Percentiles rank a stretch among this genome's conserved stretches.
Conservation (phyloP, 53 echinoderm and acorn worm species). For the Astropecten irregularis region DNA sequence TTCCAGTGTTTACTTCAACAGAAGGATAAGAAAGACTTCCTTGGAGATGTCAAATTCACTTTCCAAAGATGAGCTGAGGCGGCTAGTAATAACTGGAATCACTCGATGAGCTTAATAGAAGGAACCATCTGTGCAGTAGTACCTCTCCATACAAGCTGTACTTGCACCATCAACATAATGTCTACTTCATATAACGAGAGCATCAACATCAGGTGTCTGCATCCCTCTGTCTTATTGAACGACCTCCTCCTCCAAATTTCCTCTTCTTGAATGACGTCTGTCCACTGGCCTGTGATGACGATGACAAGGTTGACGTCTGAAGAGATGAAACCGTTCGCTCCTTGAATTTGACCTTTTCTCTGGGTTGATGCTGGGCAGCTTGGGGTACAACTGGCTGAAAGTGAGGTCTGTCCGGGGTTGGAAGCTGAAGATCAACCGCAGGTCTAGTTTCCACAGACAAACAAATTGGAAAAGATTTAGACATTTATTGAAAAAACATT, state of each 20-base stretch:
- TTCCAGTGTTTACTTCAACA: no score
- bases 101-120: no score
- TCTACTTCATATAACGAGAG: no score
- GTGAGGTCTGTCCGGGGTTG: slow-evolving; percentile 57
- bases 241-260: slow-evolving; percentile 70
- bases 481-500: neutral
- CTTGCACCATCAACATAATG: no score
- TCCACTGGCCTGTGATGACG: neutral
- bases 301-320: neutral
- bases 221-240: slow-evolving; percentile 81
- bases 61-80: no score
- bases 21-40: no score
- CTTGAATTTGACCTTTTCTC: slow-evolving; percentile 75
- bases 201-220: slow-evolving; percentile 7
- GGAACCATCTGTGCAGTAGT: no score
- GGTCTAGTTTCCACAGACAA: slow-evolving; percentile 37
- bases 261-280: slow-evolving; percentile 77
- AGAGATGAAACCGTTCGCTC: slow-evolving; percentile 78
- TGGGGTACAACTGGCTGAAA: slow-evolving; percentile 68
- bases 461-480: neutral
- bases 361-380: slow-evolving; percentile 71
- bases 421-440: slow-evolving; percentile 82
- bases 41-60: no score
- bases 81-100: no score
- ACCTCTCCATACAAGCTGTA: no score